Evolutionary conservation across 2,797 vertebrate species (phyloP).

Genomic region (Myotis planiceps): DNA sequence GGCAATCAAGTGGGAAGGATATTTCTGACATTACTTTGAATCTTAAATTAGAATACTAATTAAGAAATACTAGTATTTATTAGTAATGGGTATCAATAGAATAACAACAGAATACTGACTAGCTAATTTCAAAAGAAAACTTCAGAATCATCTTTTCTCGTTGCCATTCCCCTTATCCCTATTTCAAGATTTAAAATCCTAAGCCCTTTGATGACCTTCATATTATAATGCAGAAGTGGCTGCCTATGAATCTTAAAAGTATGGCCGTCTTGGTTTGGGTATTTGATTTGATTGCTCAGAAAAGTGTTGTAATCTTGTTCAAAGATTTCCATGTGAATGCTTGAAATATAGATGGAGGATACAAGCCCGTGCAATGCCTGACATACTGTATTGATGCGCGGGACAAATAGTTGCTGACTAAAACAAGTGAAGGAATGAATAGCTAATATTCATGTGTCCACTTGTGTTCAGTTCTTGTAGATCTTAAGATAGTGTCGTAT

Average conservation of each 20-base stretch:
- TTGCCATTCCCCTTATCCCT: neutral
- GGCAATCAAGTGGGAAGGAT: neutral
- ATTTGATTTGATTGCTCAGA: neutral
- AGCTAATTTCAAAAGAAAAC: neutral
- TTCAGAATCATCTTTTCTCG: neutral
- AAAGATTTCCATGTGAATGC: neutral
- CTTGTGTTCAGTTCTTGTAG: neutral
- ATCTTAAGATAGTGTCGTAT: neutral
- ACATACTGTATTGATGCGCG: neutral
- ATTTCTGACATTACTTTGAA: constrained; percentile 31
- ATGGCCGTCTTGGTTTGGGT: neutral
- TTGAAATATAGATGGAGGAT: neutral
- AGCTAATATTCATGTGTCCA: neutral
- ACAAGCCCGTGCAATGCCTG: neutral
- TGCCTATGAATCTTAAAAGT: neutral
- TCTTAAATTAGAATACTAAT: neutral
- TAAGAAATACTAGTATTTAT: neutral
- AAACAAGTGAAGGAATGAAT: neutral
- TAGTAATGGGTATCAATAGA: neutral
- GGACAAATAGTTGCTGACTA: neutral
- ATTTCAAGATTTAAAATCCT: neutral
- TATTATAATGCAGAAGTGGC: neutral
- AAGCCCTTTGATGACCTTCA: neutral
- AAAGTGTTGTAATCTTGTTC: neutral
- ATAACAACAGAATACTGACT: neutral